phyloP scores from a whole-genome alignment of 53 echinoderm and acorn worm genomes.

The Stichopus horrens region DNA sequence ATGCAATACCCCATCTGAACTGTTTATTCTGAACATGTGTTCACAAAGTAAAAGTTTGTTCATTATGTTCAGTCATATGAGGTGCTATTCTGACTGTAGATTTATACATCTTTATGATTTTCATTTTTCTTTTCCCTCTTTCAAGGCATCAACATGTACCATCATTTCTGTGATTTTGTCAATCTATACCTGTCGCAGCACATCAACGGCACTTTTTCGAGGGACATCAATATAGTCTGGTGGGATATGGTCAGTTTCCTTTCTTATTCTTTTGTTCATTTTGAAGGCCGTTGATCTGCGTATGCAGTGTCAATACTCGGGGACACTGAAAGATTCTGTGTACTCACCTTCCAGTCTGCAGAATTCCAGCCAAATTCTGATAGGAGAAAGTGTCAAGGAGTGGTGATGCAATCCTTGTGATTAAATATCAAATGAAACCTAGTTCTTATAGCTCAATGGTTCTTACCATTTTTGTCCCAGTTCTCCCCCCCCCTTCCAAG shows the following conservation, averaged over 20 bases:
- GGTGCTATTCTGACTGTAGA: too few relatives aligned
- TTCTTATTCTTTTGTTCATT: background rate
- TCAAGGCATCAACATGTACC: constrained; percentile 93
- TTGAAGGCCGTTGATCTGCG: background rate
- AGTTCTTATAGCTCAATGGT: too few relatives aligned
- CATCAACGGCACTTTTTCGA: constrained; percentile 64
- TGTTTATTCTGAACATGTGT: background rate
- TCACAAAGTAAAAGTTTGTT: background rate
- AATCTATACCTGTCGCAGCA: constrained; percentile 94
- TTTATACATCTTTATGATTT: background rate
- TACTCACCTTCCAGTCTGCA: background rate
- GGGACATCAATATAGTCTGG: constrained; percentile 82
- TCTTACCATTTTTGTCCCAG: too few relatives aligned
- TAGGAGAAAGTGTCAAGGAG: too few relatives aligned
- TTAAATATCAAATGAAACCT: too few relatives aligned
- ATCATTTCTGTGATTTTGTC: constrained; percentile 98
- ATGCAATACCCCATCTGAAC: background rate
- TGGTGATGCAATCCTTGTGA: too few relatives aligned
- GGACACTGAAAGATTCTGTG: background rate
- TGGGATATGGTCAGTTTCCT: constrained; percentile 85
- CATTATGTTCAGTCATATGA: too few relatives aligned
- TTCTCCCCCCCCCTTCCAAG: too few relatives aligned
- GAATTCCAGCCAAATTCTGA: too few relatives aligned
- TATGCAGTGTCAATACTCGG: too few relatives aligned
- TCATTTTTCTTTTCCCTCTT: constrained; percentile 12